Conservation (phyloP, 1,140 invertebrate genomes). For the Nephila pilipes region DNA sequence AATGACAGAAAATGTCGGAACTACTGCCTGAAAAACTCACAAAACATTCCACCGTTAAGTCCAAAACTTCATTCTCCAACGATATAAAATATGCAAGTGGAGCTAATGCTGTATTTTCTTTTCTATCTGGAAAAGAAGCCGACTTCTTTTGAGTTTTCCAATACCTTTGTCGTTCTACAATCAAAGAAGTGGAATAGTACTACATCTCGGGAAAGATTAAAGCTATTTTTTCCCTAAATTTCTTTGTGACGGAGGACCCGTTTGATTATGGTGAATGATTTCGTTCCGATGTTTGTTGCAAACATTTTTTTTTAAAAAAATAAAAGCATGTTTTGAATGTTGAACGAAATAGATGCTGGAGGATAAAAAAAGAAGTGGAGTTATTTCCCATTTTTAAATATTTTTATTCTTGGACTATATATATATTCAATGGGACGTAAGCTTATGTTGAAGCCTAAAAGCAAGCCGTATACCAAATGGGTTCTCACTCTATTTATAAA, state of each 20-base stretch:
- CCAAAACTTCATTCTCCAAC: constrained; percentile 41
- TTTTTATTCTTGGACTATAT: not conserved
- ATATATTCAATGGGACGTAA: not conserved
- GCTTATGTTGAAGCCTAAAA: too few relatives aligned
- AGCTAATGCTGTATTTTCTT: constrained; percentile 42
- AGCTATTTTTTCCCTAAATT: not conserved
- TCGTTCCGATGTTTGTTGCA: not conserved
- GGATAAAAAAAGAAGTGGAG: not conserved
- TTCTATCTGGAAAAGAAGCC: constrained; percentile 25
- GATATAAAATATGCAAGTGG: constrained; percentile 59
- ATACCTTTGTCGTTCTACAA: constrained; percentile 9
- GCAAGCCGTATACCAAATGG: too few relatives aligned
- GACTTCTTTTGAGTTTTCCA: constrained; percentile 17
- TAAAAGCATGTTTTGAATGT: not conserved
- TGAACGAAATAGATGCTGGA: not conserved
- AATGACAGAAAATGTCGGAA: constrained; percentile 22
- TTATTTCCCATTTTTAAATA: not conserved
- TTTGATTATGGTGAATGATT: constrained; percentile 50
- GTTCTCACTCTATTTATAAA: too few relatives aligned
- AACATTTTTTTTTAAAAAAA: not conserved
- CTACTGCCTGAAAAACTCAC: constrained; percentile 2
- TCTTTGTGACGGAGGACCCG: not conserved
- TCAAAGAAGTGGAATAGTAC: constrained; percentile 39
- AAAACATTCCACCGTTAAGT: constrained; percentile 39
- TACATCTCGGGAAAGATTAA: constrained; percentile 43